Conservation (phyloP, 2,113 vertebrate genomes). For the Panurus biarmicus region DNA sequence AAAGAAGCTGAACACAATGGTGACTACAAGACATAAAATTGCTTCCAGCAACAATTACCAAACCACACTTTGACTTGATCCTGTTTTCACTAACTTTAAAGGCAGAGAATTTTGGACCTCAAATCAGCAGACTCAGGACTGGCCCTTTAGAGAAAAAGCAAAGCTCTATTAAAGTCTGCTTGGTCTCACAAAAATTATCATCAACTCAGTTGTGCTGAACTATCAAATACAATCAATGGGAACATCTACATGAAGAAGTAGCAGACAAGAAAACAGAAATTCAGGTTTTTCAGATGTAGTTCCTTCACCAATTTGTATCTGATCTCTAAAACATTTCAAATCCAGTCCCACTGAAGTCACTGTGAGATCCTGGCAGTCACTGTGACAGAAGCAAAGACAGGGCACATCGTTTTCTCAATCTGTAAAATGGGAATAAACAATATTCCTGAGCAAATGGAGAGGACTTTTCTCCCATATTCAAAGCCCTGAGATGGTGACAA, state of each 20-base stretch:
- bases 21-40: neutral
- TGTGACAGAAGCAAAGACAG: neutral
- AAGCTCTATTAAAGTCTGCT: neutral
- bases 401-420: rapidly evolving
- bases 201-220: neutral
- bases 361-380: neutral
- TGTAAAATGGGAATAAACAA: neutral
- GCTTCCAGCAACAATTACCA: neutral
- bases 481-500: neutral
- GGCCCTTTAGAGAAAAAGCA: neutral
- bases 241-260: neutral
- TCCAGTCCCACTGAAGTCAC: neutral
- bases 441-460: neutral
- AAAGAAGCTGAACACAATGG: neutral
- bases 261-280: neutral
- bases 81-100: neutral
- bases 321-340: neutral
- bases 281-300: neutral
- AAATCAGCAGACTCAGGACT: neutral
- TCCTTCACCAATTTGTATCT: neutral
- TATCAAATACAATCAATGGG: neutral
- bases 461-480: neutral
- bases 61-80: neutral
- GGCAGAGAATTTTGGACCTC: neutral
- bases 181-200: slow-evolving; percentile 2